These are phyloP conservation scores for Sparidentex hasta DNA, from an alignment of 2,797 vertebrate genomes.

Conservation along the genomic window DNA sequence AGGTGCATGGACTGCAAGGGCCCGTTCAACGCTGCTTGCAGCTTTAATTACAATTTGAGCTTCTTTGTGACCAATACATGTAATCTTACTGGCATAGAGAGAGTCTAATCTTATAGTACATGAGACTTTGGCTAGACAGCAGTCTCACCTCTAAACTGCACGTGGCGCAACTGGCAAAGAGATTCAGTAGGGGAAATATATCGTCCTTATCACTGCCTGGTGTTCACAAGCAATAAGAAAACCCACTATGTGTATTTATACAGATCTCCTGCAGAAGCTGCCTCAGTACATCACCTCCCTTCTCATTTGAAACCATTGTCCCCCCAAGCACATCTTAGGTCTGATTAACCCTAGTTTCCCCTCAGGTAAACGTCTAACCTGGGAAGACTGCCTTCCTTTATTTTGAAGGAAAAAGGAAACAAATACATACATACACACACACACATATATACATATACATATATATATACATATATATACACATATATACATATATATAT, in stretches of 20 bases:
- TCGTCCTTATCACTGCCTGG: neutral
- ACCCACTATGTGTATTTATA: neutral
- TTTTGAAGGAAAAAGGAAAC: neutral
- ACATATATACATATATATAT: no score
- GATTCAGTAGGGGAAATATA: no score
- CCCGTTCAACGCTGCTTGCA: no score
- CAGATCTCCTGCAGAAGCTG: neutral
- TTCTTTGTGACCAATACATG: neutral
- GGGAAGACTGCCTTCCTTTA: neutral
- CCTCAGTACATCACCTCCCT: neutral
- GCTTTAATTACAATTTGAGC: no score
- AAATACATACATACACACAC: no score
- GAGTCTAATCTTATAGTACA: neutral
- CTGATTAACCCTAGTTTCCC: neutral
- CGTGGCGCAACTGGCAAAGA: no score
- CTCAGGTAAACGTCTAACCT: neutral
- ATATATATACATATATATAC: no score
- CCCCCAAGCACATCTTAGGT: neutral
- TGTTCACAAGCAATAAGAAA: neutral
- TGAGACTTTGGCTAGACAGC: neutral
- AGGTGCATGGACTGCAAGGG: no score
- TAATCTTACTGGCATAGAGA: neutral
- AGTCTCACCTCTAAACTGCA: neutral
- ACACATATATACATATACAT: no score
- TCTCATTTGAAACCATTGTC: neutral